Evolutionary conservation across 1,140 invertebrate species (phyloP).

Genomic region (Papilio aristodemus): DNA sequence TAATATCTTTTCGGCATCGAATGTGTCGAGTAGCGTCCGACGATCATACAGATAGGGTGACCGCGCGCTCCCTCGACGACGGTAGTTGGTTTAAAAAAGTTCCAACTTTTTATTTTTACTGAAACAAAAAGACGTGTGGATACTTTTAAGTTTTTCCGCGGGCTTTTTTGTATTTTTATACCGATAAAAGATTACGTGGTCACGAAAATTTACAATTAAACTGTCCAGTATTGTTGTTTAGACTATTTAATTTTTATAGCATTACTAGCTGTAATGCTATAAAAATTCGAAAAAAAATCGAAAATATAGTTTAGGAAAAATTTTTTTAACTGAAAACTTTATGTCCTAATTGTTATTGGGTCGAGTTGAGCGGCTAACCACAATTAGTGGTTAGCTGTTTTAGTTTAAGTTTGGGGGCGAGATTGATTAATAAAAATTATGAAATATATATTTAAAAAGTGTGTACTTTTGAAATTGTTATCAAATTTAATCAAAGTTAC

Average conservation of each 20-base stretch:
- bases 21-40: conserved; percentile 72
- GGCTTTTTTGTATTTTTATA: conserved; percentile 57
- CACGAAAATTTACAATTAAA: conserved; percentile 57
- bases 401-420: too few relatives aligned
- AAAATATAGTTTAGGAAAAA: too few relatives aligned
- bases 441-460: too few relatives aligned
- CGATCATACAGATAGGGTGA: conserved; percentile 73
- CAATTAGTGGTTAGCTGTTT: too few relatives aligned
- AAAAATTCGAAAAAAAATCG: too few relatives aligned
- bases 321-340: too few relatives aligned
- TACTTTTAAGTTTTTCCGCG: conserved; percentile 55
- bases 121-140: conserved; percentile 65
- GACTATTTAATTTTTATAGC: not conserved
- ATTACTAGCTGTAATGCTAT: too few relatives aligned
- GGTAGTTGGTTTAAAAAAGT: conserved; percentile 71
- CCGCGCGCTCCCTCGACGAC: conserved; percentile 69
- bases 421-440: too few relatives aligned
- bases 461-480: not conserved
- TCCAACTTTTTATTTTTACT: conserved; percentile 57
- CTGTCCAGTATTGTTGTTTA: conserved; percentile 26
- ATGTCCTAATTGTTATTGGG: too few relatives aligned
- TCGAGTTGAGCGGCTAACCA: too few relatives aligned
- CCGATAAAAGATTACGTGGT: conserved; percentile 65
- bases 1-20: conserved; percentile 66
- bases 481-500: not conserved